Conservation (phyloP, 2,888 invertebrate species). For the Andrena dorsata region DNA sequence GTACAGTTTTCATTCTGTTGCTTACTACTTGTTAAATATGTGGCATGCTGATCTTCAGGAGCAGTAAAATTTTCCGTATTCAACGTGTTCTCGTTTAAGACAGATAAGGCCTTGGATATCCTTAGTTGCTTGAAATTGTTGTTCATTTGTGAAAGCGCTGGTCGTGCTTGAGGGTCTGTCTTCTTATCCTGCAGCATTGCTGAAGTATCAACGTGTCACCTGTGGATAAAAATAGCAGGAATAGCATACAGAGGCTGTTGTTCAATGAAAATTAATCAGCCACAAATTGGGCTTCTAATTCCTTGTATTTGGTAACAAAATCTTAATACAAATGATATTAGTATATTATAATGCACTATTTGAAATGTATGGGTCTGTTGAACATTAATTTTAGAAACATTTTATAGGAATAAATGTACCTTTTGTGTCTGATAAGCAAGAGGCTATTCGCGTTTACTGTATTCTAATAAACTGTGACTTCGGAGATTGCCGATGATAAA, state of each 20-base stretch:
- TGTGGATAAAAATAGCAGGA: constrained; percentile 3
- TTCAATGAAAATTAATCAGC: neutral
- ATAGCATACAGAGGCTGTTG: neutral
- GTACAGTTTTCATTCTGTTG: constrained; percentile 13
- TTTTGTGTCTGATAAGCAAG: neutral
- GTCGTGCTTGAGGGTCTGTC: constrained; percentile 50
- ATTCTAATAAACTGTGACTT: neutral
- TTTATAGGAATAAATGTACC: neutral
- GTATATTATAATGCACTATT: neutral
- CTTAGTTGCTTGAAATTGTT: constrained; percentile 64
- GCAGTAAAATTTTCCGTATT: constrained; percentile 26
- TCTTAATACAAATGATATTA: neutral
- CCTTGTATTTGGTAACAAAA: neutral
- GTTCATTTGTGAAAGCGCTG: constrained; percentile 44
- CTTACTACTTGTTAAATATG: neutral
- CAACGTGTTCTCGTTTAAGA: constrained; percentile 27
- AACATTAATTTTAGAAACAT: neutral
- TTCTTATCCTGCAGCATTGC: constrained; percentile 67
- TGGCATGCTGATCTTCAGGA: constrained; percentile 23
- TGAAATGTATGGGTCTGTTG: neutral
- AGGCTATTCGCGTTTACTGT: neutral
- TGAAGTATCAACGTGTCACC: constrained; percentile 9
- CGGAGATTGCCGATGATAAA: neutral
- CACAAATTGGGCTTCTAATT: neutral
- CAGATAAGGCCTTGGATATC: constrained; percentile 53